These are phyloP conservation scores for Priocnemis perturbator DNA, from an alignment of 2,888 invertebrate species.

Conservation along the genomic window DNA sequence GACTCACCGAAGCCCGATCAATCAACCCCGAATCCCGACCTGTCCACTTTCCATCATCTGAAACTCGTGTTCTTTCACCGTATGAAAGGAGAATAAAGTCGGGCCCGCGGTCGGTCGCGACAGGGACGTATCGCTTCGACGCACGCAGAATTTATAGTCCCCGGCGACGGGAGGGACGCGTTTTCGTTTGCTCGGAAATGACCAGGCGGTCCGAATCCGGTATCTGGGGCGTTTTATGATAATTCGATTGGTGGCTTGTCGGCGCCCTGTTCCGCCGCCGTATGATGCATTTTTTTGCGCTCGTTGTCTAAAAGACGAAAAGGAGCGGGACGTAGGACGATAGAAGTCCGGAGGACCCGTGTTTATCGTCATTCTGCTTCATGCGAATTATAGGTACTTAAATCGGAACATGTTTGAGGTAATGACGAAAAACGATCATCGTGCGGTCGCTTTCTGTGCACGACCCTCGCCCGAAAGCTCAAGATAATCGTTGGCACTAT, in stretches of 20 bases:
- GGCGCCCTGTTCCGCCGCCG: slow-evolving; percentile 54
- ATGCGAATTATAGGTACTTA: too few relatives aligned
- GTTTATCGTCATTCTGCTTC: too few relatives aligned
- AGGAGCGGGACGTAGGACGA: too few relatives aligned
- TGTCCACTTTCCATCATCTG: slow-evolving; percentile 36
- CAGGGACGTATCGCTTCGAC: slow-evolving; percentile 51
- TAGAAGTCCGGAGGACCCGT: too few relatives aligned
- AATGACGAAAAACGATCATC: too few relatives aligned
- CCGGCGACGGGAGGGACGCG: too few relatives aligned
- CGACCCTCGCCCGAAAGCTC: too few relatives aligned
- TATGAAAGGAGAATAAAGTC: slow-evolving; percentile 44
- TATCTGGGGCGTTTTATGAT: slow-evolving; percentile 63
- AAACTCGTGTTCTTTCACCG: slow-evolving; percentile 45
- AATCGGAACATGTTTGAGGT: too few relatives aligned
- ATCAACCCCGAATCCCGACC: slow-evolving; percentile 37
- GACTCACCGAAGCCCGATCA: slow-evolving; percentile 40
- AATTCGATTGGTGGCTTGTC: slow-evolving; percentile 57
- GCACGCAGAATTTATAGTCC: slow-evolving; percentile 50
- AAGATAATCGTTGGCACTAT: too few relatives aligned
- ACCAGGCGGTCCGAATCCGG: slow-evolving; percentile 29
- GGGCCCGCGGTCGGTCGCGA: slow-evolving; percentile 33
- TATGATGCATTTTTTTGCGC: slow-evolving; percentile 59
- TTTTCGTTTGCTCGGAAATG: slow-evolving; percentile 7
- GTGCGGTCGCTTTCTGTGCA: too few relatives aligned
- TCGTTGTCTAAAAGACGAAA: slow-evolving; percentile 22